Evolutionary conservation across 2,113 vertebrate species (phyloP), one percentile per base, ranked within the genome.

Genomic region (Hyperoodon ampullatus): DNA sequence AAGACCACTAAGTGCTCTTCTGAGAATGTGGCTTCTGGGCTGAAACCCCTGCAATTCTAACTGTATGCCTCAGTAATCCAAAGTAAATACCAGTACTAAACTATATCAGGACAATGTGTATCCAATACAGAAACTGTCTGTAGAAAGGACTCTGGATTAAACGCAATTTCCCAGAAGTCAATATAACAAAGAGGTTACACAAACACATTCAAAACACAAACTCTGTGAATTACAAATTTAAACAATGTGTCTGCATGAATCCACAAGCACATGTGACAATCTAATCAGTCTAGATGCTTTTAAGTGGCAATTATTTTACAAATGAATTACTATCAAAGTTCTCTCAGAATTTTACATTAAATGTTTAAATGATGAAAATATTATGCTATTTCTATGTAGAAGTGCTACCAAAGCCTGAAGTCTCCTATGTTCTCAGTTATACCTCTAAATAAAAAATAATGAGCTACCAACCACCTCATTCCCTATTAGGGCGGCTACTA

Each of bases 161-260:
- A 87, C 14, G 80, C 15, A 78, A 30, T 44, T 66, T 88, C 84
- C 58, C 24, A 68, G 35, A 84, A 70, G 18, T 68, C 30, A 83
- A 28, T 28, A 35, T 18, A 83, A 55, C 58, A 78, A 93, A 94
- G 65, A 90, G 4, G 14, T 84, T n/a, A 72, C 21, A 84, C 5
- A 88, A 72, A 93, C 39, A 95, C 30, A 72, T 23, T 71, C 39
- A 89, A 93, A 96, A 95, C 23, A 61, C 35, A 93, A 66, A 90
- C 6, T 50, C 42, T 24, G 28, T 15, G 19, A 78, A 85, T 53
- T 66, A 24, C 9, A 44, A 94, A 94, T 74, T 86, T 95, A 71
- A 83, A 93, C 66, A 95, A 70, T 68, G 28, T 44, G 3, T 47
- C n/a, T 86, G 18, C 12, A 66, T 3, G 12, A 87, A 86, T 71